phyloP scores from a whole-genome alignment of 2,888 invertebrate genomes.

The Galerucella calmariensis region DNA sequence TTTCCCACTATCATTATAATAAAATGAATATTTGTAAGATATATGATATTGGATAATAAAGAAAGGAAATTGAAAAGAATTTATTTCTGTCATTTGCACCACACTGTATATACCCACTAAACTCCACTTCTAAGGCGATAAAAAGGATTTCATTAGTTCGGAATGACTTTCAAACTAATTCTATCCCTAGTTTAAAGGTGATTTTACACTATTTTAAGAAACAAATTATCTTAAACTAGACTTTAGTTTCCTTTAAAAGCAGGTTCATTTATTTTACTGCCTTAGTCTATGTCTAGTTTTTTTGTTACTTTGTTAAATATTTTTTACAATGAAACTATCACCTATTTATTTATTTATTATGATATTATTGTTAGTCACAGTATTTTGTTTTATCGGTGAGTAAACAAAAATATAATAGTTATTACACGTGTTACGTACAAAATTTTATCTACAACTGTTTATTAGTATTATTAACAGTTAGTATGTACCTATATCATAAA shows the following conservation, averaged over 20 bases:
- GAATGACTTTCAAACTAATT: background rate
- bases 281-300: constrained; percentile 1
- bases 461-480: too few relatives aligned
- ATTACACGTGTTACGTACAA: too few relatives aligned
- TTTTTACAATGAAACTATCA: constrained; percentile 3
- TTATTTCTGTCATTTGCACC: background rate
- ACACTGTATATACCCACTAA: background rate
- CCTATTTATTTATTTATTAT: background rate
- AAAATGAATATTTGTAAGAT: too few relatives aligned
- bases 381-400: background rate
- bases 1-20: too few relatives aligned
- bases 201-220: constrained; percentile 7
- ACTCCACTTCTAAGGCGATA: background rate
- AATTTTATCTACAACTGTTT: too few relatives aligned
- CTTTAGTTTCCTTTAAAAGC: background rate
- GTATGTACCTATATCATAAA: too few relatives aligned
- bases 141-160: background rate
- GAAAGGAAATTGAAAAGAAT: too few relatives aligned
- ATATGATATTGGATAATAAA: too few relatives aligned
- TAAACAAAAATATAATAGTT: background rate
- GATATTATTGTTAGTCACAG: background rate
- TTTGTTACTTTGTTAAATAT: background rate
- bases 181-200: background rate
- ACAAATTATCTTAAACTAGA: background rate
- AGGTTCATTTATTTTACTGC: background rate